These are phyloP conservation scores for Saimiri boliviensis DNA, from an alignment of 2,113 vertebrate genomes.

Conservation along the genomic window DNA sequence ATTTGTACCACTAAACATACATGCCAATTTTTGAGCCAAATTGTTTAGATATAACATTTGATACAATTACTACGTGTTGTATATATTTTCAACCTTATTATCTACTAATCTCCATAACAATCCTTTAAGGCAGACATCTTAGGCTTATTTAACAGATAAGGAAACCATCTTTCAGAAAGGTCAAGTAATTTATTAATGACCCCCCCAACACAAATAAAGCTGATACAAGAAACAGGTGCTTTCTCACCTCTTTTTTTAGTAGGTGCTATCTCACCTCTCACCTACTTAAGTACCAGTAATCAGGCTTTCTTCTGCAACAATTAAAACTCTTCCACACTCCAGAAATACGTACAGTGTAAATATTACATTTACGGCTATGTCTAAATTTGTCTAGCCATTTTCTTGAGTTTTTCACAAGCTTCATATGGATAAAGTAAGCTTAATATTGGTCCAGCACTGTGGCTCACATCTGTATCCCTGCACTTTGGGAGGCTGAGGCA, in stretches of 20 bases:
- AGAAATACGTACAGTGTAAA: neutral
- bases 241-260: too few species aligned
- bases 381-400: slow-evolving; percentile 8
- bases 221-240: neutral
- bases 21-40: neutral
- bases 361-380: neutral
- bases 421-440: neutral
- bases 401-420: slow-evolving; percentile 22
- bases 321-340: neutral
- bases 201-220: neutral
- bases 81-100: neutral
- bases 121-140: neutral
- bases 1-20: neutral
- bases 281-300: neutral
- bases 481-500: too few species aligned
- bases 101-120: neutral
- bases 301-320: neutral
- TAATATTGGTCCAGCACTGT: too few species aligned
- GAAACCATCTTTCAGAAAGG: neutral
- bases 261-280: neutral
- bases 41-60: neutral
- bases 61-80: neutral
- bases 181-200: neutral
- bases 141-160: neutral
- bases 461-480: too few species aligned